Evolutionary conservation across 2,113 vertebrate genomes (phyloP), one percentile per base, ranked within the genome.

Genomic region (Typhlomys cinereus): DNA sequence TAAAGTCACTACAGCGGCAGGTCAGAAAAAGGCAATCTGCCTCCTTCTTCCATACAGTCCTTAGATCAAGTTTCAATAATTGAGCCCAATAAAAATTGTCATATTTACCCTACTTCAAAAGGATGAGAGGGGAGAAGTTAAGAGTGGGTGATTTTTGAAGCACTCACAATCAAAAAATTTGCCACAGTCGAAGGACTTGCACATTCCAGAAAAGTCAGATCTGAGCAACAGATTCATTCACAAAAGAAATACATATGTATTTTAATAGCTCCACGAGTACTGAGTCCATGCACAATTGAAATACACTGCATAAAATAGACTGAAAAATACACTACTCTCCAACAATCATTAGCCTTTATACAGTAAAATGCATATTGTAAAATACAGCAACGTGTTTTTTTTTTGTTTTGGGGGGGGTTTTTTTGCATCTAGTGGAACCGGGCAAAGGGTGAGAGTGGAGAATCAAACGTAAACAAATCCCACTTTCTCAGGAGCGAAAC

Each of bases 61-160:
- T 96, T 89, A 93, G 95, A 92, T 95, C 94, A 96, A 92, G 91
- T 96, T 96, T 96, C 95, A 95, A 95, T 96, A 96, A 97, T 93
- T 93, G 89, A 96, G 82, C 92, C 92, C 94, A 96, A 94, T 95
- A 96, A 97, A 96, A 96, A 97, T 90, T 82, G 92, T 96, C 96
- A 89, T 96, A 96, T 96, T 95, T 96, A 82, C 76, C 86, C 89
- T 91, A 92, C 86, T 93, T 96, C 94, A 94, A 96, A 95, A 88
- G 61, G 81, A 92, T 67, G 46, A 93, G 67, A 71, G 67, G 82
- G 61, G 8, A 54, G 92, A 93, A 96, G 94, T 96, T 96, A 78
- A 84, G 83, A 93, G 81, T 93, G 41, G 71, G 89, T 94, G 94
- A 89, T 95, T 96, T 96, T 75, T 91, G 57, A 91, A 96, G 91